phyloP scores from a whole-genome alignment of 2,797 vertebrate species.

The Rhyacichthys aspro region DNA sequence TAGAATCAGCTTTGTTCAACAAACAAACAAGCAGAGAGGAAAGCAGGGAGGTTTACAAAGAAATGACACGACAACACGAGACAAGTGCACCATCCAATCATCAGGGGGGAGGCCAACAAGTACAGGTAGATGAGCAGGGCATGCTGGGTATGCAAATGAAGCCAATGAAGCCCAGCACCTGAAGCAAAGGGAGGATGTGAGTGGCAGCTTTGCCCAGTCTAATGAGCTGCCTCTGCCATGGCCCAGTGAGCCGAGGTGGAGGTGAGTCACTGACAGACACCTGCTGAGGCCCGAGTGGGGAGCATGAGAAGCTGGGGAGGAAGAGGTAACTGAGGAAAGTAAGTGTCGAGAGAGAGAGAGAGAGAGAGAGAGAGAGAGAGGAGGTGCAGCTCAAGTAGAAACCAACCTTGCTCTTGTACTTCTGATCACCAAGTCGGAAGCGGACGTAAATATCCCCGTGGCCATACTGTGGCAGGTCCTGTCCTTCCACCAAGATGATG shows the following conservation, averaged over 20 bases:
- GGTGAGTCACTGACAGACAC: constrained; percentile 73
- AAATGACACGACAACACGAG: constrained; percentile 78
- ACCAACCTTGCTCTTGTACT: constrained; percentile 94
- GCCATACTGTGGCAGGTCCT: constrained; percentile 83
- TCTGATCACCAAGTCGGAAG: constrained; percentile 91
- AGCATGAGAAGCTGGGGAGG: constrained; percentile 55
- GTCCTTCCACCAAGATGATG: constrained; percentile 90
- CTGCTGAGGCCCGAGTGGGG: constrained; percentile 59
- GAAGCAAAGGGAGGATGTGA: constrained; percentile 66
- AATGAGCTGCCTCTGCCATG: constrained; percentile 80
- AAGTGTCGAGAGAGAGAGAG: constrained; percentile 33
- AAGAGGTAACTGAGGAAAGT: constrained; percentile 52
- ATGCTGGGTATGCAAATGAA: constrained; percentile 85
- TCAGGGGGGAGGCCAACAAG: constrained; percentile 71
- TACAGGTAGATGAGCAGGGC: constrained; percentile 78
- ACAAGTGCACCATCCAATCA: constrained; percentile 74
- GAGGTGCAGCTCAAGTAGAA: constrained; percentile 12
- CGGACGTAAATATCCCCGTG: constrained; percentile 88
- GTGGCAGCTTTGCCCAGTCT: constrained; percentile 76
- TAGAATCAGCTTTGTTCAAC: constrained; percentile 86
- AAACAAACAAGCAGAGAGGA: constrained; percentile 83
- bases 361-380: no score
- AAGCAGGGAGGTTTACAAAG: constrained; percentile 79
- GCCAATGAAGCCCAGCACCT: constrained; percentile 72
- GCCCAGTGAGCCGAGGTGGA: constrained; percentile 77